Percentiles rank a stretch among this genome's conserved stretches.
phyloP scores from a whole-genome alignment of 37 sponge, comb jelly and placozoan species.

The Spongilla lacustris region DNA sequence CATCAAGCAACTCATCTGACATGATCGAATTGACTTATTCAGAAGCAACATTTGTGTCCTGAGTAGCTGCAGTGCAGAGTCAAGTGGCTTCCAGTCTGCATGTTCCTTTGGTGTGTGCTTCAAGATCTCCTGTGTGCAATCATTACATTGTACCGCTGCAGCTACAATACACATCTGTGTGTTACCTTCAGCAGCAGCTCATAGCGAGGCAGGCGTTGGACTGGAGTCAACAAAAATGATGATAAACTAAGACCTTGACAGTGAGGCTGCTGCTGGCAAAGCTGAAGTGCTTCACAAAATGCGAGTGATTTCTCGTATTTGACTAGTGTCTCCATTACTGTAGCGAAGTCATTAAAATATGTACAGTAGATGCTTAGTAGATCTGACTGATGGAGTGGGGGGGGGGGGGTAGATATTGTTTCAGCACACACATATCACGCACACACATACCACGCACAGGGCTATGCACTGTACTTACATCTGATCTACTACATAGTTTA shows the following conservation, averaged over 20 bases:
- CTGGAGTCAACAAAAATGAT: constrained; percentile 68
- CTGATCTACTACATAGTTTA: constrained; percentile 2
- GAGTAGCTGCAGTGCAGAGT: constrained; percentile 24
- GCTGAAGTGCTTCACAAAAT: constrained; percentile 23
- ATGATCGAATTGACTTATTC: constrained; percentile 61
- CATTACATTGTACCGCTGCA: not conserved
- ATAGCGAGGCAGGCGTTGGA: constrained; percentile 75
- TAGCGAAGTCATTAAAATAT: constrained; percentile 69
- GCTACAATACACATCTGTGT: not conserved
- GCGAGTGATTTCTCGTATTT: constrained; percentile 43
- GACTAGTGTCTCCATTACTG: constrained; percentile 47
- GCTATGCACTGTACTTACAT: not conserved
- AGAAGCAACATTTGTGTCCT: constrained; percentile 39
- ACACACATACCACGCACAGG: not conserved
- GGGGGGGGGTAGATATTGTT: too few relatives aligned
- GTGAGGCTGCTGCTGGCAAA: constrained; percentile 27
- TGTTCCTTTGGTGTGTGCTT: constrained; percentile 36
- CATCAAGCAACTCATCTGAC: constrained; percentile 53
- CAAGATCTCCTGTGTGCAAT: constrained; percentile 49
- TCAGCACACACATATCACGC: too few relatives aligned
- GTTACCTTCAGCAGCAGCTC: constrained; percentile 65
- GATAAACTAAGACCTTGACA: constrained; percentile 60
- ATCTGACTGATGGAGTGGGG: constrained; percentile 44
- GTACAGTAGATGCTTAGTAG: constrained; percentile 61
- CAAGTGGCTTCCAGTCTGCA: constrained; percentile 41